Base-by-base conservation (phyloP, 1,140 invertebrate genomes). In the Myzus persicae region DNA sequence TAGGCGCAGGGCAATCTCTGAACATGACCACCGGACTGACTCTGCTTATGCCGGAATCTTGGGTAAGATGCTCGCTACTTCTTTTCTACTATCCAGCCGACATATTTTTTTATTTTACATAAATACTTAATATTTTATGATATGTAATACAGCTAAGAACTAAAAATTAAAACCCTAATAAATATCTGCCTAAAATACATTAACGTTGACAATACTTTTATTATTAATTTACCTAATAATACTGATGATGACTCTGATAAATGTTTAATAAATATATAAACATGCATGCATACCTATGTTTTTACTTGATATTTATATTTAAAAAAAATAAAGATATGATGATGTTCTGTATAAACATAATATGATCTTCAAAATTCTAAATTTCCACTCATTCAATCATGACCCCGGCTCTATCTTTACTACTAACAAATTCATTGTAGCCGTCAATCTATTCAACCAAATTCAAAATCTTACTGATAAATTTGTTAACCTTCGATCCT, bases 21-120 rank as follows among this genome's bases (percentile, higher is more conserved):
- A 84, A 93, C 91, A 93, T 36, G 91, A 93, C 40, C 91, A 93
- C 81, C n/a, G 81, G 2, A 51, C 91, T 2, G 91, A 93, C n/a
- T 31, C 46, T 3, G 22, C n/a, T 26, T 82, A 93, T 2, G 76
- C 91, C 7, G 91, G 81, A 8, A 84, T 93, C 20, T 40, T 93
- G 6, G 31, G 91, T 93, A 85, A 85, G 38, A 5, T 4, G 5
- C 42, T 44, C 36, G 18, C 9, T 67, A 82, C 7, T 82, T 82
- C 14, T 76, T 76, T 4, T 18, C 59, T 76, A 0, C 9, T 11
- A 59, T 54, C 7, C 9, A 31, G 1, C 11, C 4, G 4, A 5
- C 5, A 76, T 18, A 76, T 31, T 59, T 44, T 31, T 18, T n/a
- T 67, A n/a, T 22, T 51, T 1, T 22, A 51, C 22, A 51, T 51